Evolutionary conservation across 2,797 vertebrate genomes (phyloP).

Genomic region (Arremon aurantiirostris): DNA sequence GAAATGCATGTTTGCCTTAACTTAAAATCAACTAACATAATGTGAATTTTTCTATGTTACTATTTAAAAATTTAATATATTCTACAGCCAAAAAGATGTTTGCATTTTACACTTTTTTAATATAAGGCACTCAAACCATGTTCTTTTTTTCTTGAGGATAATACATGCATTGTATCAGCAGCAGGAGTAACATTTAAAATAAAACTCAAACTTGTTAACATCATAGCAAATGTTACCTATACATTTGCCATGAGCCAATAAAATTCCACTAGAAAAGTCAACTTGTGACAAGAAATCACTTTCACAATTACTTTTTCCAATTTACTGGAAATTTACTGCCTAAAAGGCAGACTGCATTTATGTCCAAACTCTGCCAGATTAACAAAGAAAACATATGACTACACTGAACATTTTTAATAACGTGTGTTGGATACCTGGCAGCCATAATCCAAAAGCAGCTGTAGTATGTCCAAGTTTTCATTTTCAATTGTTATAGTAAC

Average conservation of each 20-base stretch:
- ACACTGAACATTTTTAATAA: not conserved
- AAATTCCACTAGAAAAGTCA: not conserved
- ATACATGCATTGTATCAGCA: not conserved
- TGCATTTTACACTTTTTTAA: not conserved
- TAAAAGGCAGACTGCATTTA: not conserved
- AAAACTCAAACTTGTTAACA: not conserved
- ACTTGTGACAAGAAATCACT: not conserved
- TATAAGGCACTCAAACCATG: not conserved
- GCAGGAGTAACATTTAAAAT: not conserved
- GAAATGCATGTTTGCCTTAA: not conserved
- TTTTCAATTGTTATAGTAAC: slow-evolving; percentile 97
- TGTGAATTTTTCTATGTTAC: not conserved
- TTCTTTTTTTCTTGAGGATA: not conserved
- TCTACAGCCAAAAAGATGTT: not conserved
- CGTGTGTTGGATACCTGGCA: slow-evolving; percentile 84
- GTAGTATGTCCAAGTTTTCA: slow-evolving; percentile 95
- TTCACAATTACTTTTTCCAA: not conserved
- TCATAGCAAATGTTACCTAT: not conserved
- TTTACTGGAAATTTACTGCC: not conserved
- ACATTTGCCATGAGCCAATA: not conserved
- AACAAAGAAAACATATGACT: not conserved
- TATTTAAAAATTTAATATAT: not conserved
- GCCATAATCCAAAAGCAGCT: slow-evolving; percentile 93
- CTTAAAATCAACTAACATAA: not conserved
- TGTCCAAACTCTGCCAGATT: not conserved